These are phyloP conservation scores for Mylabris sibirica DNA, from an alignment of 2,888 invertebrate species.

Conservation along the genomic window DNA sequence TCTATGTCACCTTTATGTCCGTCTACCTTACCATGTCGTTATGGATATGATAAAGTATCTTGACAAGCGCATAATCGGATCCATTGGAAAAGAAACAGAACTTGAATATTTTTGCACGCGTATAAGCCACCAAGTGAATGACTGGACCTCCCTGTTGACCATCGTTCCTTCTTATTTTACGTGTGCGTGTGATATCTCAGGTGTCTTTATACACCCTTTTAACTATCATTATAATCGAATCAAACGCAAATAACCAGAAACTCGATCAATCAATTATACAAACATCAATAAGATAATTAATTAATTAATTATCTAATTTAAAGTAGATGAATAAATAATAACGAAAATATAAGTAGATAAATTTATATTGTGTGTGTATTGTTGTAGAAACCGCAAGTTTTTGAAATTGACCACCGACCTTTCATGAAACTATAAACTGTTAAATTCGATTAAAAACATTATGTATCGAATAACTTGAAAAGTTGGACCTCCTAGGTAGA, in stretches of 20 bases:
- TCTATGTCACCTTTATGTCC: not conserved
- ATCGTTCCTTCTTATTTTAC: not conserved
- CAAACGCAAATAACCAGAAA: not conserved
- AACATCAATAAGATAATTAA: not conserved
- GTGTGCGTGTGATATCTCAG: not conserved
- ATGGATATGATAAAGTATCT: slow-evolving; percentile 7
- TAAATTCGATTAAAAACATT: slow-evolving; percentile 59
- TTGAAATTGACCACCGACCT: slow-evolving; percentile 43
- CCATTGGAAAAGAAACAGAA: slow-evolving; percentile 15
- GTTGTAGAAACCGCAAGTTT: slow-evolving; percentile 26
- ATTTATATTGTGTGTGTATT: not conserved
- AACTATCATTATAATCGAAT: not conserved
- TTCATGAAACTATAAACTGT: slow-evolving; percentile 49
- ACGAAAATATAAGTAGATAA: not conserved
- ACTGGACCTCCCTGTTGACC: slow-evolving; percentile 10
- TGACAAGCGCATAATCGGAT: slow-evolving; percentile 21
- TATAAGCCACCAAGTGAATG: not conserved
- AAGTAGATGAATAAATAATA: too few relatives aligned
- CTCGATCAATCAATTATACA: not conserved
- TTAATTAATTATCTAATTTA: not conserved
- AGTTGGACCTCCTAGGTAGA: slow-evolving; percentile 57
- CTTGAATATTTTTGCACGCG: slow-evolving; percentile 25
- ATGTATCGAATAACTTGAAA: slow-evolving; percentile 58
- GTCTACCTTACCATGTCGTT: not conserved
- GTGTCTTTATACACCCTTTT: slow-evolving; percentile 1